Conservation (phyloP, 37 sponge, comb jelly and placozoan genomes). For the Ianthella basta region DNA sequence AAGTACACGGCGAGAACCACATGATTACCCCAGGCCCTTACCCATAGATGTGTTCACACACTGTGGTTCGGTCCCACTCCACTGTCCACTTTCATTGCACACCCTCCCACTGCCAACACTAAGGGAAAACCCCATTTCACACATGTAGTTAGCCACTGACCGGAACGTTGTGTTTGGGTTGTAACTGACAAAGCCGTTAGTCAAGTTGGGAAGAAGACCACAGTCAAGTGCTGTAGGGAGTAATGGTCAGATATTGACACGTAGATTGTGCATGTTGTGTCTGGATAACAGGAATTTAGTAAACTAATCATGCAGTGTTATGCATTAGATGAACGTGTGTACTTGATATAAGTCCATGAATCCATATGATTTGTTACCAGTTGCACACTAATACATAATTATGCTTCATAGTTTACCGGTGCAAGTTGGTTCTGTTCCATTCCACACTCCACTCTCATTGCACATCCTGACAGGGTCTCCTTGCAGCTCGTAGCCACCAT, state of each 20-base stretch:
- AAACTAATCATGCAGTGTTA: too few relatives aligned
- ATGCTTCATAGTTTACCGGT: too few relatives aligned
- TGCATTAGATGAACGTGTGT: too few relatives aligned
- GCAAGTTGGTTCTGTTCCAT: constrained; percentile 4
- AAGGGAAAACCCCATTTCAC: not conserved
- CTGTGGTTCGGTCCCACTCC: too few relatives aligned
- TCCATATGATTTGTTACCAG: too few relatives aligned
- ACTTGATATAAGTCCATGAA: not conserved
- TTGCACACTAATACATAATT: not conserved
- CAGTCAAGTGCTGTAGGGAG: constrained; percentile 4
- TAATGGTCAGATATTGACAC: not conserved
- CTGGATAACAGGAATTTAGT: too few relatives aligned
- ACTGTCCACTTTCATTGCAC: too few relatives aligned
- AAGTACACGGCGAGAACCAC: too few relatives aligned
- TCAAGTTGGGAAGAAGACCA: not conserved
- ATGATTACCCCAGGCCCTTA: too few relatives aligned
- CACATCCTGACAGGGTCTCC: not conserved
- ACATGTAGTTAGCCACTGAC: not conserved
- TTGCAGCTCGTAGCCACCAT: not conserved
- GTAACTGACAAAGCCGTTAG: not conserved
- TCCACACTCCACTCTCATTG: not conserved
- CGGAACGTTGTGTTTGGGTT: not conserved
- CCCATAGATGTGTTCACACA: too few relatives aligned
- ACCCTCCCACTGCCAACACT: too few relatives aligned
- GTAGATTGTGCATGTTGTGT: too few relatives aligned